Evolutionary conservation across 2,888 invertebrate species (phyloP), one percentile per base, ranked within the genome.

Genomic region (Microctonus aethiopoides): DNA sequence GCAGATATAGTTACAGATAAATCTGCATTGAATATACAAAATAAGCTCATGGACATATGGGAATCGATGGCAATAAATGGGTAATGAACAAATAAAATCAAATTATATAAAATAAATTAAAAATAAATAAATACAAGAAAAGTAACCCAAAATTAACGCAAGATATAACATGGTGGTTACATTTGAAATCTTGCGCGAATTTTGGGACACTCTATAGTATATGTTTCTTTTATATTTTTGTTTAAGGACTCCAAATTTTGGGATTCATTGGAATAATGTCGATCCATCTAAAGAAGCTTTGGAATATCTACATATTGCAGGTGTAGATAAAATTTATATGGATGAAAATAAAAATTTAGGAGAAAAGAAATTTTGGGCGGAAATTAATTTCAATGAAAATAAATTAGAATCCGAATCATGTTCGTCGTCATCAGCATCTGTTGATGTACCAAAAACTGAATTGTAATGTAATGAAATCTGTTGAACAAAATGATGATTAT

Each of bases 311-410:
- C 87, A 89, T 41, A 89, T 92, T 64, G 80, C 84, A 2, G 87
- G 88, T 0, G 89, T 90, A 0, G 84, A 83, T 9, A 82, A 87
- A 57, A 76, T 85, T 13, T 77, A 84, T 54, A 89, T 91, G 87
- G 87, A 87, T 69, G 79, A 83, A 5, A 85, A 82, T 71, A 78
- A 84, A 0, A 88, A 90, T 78, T 87, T 92, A 67, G 91, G 90
- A 0, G 88, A 91, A 39, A 87, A 87, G 26, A 79, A 89, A 29
- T 92, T 92, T 84, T 92, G 92, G 92, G 88, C 89, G 76, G 87
- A 86, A 5, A 87, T 92, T 0, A 88, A 89, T 0, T 89, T 92
- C 51, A 81, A 88, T 34, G 92, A 92, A 82, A 91, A 91, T 80
- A 88, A 89, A 76, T 87, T 57, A 57, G 16, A 11, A 22, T 13